Conservation (phyloP, 2,888 invertebrate genomes). For the Polietes domitor region DNA sequence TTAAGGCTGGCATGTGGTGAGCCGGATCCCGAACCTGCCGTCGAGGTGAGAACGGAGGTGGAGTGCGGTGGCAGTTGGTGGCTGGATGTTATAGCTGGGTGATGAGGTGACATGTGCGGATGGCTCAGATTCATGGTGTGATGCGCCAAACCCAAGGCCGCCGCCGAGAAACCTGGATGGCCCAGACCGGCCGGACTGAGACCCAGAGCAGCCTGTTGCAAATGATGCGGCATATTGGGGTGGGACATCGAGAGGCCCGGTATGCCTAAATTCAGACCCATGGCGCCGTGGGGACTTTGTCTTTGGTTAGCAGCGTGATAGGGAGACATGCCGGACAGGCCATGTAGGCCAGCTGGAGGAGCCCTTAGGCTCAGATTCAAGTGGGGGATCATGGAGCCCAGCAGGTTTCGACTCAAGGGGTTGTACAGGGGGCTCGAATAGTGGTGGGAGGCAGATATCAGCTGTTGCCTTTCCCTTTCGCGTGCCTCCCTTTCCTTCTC, state of each 20-base stretch:
- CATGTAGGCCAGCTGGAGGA: conserved; percentile 77
- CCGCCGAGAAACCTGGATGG: conserved; percentile 78
- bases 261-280: conserved; percentile 78
- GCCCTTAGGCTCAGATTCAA: conserved; percentile 77
- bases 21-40: conserved; percentile 68
- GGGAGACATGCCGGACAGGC: conserved; percentile 78
- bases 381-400: conserved; percentile 79
- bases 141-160: conserved; percentile 77
- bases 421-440: conserved; percentile 79
- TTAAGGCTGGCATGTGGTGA: conserved; percentile 76
- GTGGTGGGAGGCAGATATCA: conserved; percentile 79
- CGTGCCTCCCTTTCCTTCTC: conserved; percentile 81
- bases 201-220: conserved; percentile 77
- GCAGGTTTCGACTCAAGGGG: conserved; percentile 77
- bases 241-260: conserved; percentile 76
- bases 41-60: conserved; percentile 60
- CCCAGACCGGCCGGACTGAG: conserved; percentile 74
- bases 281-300: conserved; percentile 77
- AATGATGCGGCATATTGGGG: conserved; percentile 76
- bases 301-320: conserved; percentile 79
- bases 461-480: conserved; percentile 79
- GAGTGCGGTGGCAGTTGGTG: conserved; percentile 78
- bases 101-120: conserved; percentile 78
- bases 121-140: conserved; percentile 78
- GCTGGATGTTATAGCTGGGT: conserved; percentile 74